Percentiles rank a stretch among this genome's conserved stretches.
phyloP scores from a whole-genome alignment of 2,797 vertebrate species.

The Amblyraja radiata region DNA sequence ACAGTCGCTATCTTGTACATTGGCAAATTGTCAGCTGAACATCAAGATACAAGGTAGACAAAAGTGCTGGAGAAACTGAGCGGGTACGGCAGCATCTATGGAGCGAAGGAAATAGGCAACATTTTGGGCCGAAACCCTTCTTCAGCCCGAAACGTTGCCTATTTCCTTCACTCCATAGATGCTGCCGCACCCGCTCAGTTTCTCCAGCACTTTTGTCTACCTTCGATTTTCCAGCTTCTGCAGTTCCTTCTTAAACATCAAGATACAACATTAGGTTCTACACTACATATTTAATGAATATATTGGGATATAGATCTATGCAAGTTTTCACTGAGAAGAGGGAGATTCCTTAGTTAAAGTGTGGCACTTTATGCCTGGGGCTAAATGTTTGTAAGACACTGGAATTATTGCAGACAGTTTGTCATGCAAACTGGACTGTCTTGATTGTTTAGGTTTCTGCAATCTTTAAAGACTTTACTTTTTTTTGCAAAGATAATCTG shows the following conservation, averaged over 20 bases:
- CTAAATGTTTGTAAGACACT: neutral
- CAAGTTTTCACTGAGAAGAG: no score
- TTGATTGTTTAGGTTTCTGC: neutral
- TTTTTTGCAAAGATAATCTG: slow-evolving; percentile 55
- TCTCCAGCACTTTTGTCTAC: no score
- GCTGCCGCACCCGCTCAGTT: no score
- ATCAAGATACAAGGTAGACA: neutral
- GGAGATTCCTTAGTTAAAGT: neutral
- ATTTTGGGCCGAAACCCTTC: no score
- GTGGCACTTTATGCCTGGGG: neutral
- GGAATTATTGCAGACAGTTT: neutral
- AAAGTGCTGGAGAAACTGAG: no score
- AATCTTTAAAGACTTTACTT: neutral
- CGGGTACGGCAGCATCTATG: no score
- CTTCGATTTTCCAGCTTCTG: no score
- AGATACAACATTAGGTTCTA: neutral
- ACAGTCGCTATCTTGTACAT: neutral
- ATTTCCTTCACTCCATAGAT: no score
- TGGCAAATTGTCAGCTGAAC: neutral
- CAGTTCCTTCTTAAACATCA: no score
- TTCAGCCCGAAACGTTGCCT: no score
- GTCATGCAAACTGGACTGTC: neutral
- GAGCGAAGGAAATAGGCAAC: no score
- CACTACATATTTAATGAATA: neutral
- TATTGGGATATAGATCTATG: neutral